Evolutionary conservation across 2,888 invertebrate genomes (phyloP).

Genomic region (Priocnemis perturbator): DNA sequence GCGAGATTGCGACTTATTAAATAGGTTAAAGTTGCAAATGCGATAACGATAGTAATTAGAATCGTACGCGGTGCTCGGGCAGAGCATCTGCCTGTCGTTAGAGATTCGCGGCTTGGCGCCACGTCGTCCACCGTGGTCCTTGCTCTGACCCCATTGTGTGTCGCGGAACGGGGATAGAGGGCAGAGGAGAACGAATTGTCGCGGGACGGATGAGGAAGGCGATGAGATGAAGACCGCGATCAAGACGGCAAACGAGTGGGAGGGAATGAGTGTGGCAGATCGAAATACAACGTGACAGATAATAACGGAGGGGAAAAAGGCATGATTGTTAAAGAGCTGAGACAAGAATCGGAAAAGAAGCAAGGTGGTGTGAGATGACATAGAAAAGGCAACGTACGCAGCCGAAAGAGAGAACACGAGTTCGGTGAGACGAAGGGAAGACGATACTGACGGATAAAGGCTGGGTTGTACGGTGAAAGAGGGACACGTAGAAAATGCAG

Average conservation of each 20-base stretch:
- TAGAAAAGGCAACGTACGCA: no score
- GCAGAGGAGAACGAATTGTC: slow-evolving; percentile 3
- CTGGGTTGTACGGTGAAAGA: no score
- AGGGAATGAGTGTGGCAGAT: slow-evolving; percentile 3
- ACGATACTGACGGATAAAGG: no score
- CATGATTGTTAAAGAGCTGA: no score
- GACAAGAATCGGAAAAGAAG: no score
- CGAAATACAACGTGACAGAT: no score
- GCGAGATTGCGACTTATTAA: slow-evolving; percentile 65
- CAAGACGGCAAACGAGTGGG: slow-evolving; percentile 19
- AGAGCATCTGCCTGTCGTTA: slow-evolving; percentile 50
- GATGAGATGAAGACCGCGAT: slow-evolving; percentile 8
- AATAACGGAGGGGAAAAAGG: no score
- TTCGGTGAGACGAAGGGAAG: neutral
- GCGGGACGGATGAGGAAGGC: slow-evolving; percentile 6
- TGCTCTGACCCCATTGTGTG: slow-evolving; percentile 30
- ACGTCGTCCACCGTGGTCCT: slow-evolving; percentile 38
- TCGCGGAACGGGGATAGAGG: slow-evolving; percentile 11
- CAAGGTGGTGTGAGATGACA: no score
- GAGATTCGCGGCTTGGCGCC: slow-evolving; percentile 28
- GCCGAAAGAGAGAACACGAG: no score
- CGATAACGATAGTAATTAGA: slow-evolving; percentile 69
- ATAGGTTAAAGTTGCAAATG: slow-evolving; percentile 68
- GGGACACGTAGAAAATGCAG: slow-evolving; percentile 10
- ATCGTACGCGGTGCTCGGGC: slow-evolving; percentile 39